Base-by-base conservation (phyloP, 1,140 invertebrate genomes). In the Bombus cullumanus region DNA sequence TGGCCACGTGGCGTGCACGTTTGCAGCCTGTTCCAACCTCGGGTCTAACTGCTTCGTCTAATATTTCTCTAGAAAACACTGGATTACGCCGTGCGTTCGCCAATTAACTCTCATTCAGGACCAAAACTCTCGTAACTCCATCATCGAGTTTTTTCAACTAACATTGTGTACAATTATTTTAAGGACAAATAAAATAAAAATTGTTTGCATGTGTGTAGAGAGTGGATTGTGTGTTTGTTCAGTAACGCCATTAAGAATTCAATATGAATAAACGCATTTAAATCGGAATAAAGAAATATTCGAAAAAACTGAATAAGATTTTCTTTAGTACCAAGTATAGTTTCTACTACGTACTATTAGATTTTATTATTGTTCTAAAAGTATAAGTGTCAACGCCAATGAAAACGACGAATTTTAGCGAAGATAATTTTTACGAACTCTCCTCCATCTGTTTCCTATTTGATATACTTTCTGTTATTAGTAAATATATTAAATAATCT, bases 1-100 rank as follows among this genome's bases (percentile, higher is more conserved):
- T 57, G 37, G 73, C 86, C 88, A 89, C 88, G 86, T 89, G 88
- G 88, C 72, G 79, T 75, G 59, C 88, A 89, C 82, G 81, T 78
- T 84, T 87, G 69, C 59, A 62, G 71, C 47, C 39, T 66, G 62
- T 78, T 57, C 74, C 31, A 39, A 66, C 34, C 28, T 39, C 8
- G 28, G 39, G 53, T 77, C 43, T 81, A 81, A 73, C 79, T 41
- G 34, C 78, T 75, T 59, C 31, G 9, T 73, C 78, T 64, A 85
- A 81, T 81, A 85, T 85, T 84, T 85, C 83, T 57, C 64, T 22
- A 73, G 76, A 80, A 80, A 85, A 80, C 75, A 79, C 9, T 22
- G 22, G 75, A 37, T n/a, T 22, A 39, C 59, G 25, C n/a, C 15
- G 13, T 25, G 2, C 66, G 34, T 79, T 68, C 66, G 25, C 53